Evolutionary conservation across 1,140 invertebrate species (phyloP), one percentile per base, ranked within the genome.

Genomic region (Caerostris extrusa): DNA sequence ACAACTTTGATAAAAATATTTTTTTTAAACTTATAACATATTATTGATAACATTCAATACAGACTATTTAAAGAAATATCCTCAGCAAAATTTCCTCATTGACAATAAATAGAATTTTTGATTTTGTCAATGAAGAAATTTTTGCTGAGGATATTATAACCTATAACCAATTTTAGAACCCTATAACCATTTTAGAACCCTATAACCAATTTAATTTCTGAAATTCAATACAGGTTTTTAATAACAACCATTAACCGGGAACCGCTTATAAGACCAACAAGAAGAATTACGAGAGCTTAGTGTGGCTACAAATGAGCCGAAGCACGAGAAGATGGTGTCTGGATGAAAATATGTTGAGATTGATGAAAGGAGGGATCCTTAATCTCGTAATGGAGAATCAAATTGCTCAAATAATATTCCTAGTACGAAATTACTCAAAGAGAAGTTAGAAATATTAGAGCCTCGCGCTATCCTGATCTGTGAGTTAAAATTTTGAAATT

Each of bases 331-430:
- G 55, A 56, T n/a, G 56, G 53, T 83, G 5, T 7, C 12, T 83
- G 53, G 56, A 83, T 55, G 56, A 87, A 64, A 87, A 87, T 87
- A 61, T 61, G 4, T 87, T n/a, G 7, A 64, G n/a, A n/a, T n/a
- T n/a, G 85, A 19, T 85, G 85, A 87, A 87, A 71, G 69, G 81
- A 57, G 5, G 53, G 58, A 64, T 87, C 60, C 14, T 50, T 87
- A 87, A 87, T 87, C 85, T 61, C 60, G 58, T 87, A 87, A 87
- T 87, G 85, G 85, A 87, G 58, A 53, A 60, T 87, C 85, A 87
- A 87, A 87, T 87, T 87, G n/a, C 58, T 7, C 12, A 57, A 83
- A 55, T 56, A 87, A 87, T 87, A 87, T 61, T 67, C 85, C 64
- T 87, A 19, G 64, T 58, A 64, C 61, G 8, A 8, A n/a, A n/a